A percentile compares a stretch with the other conserved stretches of the same genome.
Conservation (phyloP, 2,888 invertebrate species). For the Microplitis deprimator region DNA sequence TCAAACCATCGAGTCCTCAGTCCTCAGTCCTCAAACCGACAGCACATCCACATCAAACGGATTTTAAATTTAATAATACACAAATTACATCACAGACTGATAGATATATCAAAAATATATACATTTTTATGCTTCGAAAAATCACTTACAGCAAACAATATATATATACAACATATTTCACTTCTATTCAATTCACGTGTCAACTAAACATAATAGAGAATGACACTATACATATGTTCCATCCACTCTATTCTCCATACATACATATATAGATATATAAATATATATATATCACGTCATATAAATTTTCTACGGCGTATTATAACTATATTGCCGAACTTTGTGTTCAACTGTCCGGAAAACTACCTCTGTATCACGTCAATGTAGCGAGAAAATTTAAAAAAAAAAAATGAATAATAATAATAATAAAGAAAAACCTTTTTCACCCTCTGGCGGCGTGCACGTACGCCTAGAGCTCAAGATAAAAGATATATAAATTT, state of each 20-base stretch:
- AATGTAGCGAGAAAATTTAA: conserved; percentile 13
- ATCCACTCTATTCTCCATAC: background rate
- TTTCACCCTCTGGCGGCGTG: background rate
- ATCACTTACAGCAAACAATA: background rate
- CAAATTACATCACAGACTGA: too few relatives aligned
- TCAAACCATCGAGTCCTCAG: background rate
- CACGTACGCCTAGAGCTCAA: too few relatives aligned
- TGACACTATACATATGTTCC: conserved; percentile 1
- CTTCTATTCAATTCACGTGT: background rate
- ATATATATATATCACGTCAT: background rate
- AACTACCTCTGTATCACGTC: conserved; percentile 17
- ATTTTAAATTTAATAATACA: too few relatives aligned
- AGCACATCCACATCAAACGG: too few relatives aligned
- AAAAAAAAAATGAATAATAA: background rate
- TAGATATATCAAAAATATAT: too few relatives aligned
- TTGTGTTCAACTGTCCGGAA: conserved; percentile 20
- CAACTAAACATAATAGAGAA: background rate
- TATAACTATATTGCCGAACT: conserved; percentile 10
- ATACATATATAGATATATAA: background rate
- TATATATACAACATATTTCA: background rate
- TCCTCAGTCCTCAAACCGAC: too few relatives aligned
- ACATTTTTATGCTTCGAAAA: background rate
- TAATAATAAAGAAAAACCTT: conserved; percentile 3
- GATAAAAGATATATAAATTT: too few relatives aligned
- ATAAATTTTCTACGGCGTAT: background rate